phyloP scores from a whole-genome alignment of 1,140 invertebrate genomes.

The Neodiprion virginianus region DNA sequence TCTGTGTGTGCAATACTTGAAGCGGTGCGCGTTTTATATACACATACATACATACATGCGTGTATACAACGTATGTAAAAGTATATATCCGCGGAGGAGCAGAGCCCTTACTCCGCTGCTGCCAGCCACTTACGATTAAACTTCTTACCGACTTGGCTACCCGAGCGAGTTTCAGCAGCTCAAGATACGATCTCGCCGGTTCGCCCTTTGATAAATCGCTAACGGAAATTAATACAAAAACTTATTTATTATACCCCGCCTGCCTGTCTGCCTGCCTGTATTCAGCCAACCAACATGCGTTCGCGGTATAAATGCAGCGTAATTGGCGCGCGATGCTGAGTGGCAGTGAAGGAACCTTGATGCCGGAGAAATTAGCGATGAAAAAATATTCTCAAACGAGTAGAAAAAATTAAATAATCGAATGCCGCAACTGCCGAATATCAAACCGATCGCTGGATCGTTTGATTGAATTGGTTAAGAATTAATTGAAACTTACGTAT shows the following conservation, averaged over 20 bases:
- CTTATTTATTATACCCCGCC: background rate
- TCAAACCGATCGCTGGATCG: no score
- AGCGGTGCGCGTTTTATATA: background rate
- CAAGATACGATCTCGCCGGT: conserved; percentile 54
- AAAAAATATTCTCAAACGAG: no score
- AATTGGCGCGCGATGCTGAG: conserved; percentile 41
- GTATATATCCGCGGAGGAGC: background rate
- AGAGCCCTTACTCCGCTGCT: background rate
- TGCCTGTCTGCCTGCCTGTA: no score
- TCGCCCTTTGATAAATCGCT: conserved; percentile 57
- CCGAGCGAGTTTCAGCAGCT: background rate
- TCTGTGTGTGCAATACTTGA: background rate
- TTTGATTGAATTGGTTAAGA: no score
- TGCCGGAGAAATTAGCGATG: background rate
- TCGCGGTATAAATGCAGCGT: conserved; percentile 52
- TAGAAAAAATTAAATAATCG: no score
- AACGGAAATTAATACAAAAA: conserved; percentile 60
- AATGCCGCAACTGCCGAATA: no score
- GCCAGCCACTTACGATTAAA: conserved; percentile 1
- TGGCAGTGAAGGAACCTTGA: background rate
- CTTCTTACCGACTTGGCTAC: background rate
- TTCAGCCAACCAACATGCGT: conserved; percentile 14
- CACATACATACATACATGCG: background rate
- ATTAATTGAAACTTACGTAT: no score
- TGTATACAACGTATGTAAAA: background rate